Evolutionary conservation across 2,797 vertebrate species (phyloP).

Genomic region (Amniataba percoides): DNA sequence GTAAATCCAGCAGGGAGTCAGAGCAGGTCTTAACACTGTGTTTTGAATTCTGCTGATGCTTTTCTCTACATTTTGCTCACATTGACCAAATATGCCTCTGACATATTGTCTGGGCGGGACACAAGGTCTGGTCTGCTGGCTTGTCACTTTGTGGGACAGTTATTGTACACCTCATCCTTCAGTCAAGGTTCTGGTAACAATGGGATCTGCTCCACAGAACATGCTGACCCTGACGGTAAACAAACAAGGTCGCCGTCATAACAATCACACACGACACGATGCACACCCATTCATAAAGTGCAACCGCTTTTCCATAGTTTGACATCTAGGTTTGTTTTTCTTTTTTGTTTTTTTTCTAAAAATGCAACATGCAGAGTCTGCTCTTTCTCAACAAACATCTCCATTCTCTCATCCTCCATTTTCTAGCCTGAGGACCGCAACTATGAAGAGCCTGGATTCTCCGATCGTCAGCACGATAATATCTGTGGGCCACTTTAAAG

Average conservation of each 20-base stretch:
- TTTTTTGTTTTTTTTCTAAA: not conserved
- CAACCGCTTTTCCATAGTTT: conserved; percentile 11
- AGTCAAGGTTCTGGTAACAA: conserved; percentile 48
- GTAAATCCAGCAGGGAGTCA: conserved; percentile 5
- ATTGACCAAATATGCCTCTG: not conserved
- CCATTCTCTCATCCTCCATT: conserved; percentile 16
- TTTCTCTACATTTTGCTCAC: not conserved
- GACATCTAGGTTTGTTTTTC: conserved; percentile 19
- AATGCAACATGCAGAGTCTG: conserved; percentile 26
- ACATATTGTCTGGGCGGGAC: conserved; percentile 4
- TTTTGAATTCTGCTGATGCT: not conserved
- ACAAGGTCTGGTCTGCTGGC: not conserved
- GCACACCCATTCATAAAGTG: conserved; percentile 32
- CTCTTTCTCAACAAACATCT: conserved; percentile 36
- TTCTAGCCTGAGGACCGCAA: conserved; percentile 14
- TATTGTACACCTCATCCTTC: conserved; percentile 35
- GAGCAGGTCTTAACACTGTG: conserved; percentile 7
- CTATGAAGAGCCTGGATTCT: conserved; percentile 3
- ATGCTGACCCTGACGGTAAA: conserved; percentile 21
- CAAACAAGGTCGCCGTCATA: conserved; percentile 22
- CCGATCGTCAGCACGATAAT: conserved; percentile 30
- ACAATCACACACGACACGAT: conserved; percentile 15
- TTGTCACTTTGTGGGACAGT: not conserved
- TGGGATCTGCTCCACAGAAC: conserved; percentile 21
- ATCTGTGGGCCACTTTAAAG: conserved; percentile 55